A percentile compares a stretch with the other conserved stretches of the same genome.
Evolutionary conservation across 2,888 invertebrate species (phyloP).

Genomic region (Aphelenchoides bicaudatus): DNA sequence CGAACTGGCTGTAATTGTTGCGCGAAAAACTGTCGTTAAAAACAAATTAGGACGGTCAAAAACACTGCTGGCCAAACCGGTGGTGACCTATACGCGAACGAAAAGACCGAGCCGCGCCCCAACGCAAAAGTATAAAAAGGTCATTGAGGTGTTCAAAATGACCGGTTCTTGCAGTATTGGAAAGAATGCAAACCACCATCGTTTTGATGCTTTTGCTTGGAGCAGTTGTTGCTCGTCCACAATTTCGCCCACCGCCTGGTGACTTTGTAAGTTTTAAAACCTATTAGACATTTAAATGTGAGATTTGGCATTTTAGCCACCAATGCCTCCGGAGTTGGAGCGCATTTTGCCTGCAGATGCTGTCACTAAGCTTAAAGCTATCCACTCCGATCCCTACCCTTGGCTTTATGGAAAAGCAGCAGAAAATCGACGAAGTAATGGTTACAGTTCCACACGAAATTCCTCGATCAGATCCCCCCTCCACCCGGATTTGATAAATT

Average conservation of each 20-base stretch:
- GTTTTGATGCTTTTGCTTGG: background rate
- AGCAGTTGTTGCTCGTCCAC: background rate
- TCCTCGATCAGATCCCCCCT: constrained; percentile 47
- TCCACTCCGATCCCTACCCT: constrained; percentile 44
- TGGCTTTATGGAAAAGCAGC: constrained; percentile 43
- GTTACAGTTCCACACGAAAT: constrained; percentile 49
- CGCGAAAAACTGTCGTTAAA: too few species aligned
- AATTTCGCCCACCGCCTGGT: constrained; percentile 11
- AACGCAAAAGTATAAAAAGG: too few species aligned
- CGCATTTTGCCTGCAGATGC: constrained; percentile 48
- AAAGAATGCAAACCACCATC: too few species aligned
- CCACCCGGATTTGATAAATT: constrained; percentile 53
- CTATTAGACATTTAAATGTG: background rate
- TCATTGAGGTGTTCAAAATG: too few species aligned
- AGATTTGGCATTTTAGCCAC: constrained; percentile 31
- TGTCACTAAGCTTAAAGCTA: constrained; percentile 44
- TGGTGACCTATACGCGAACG: too few species aligned
- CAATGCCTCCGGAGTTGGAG: constrained; percentile 51
- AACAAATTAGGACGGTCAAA: too few species aligned
- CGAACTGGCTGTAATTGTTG: too few species aligned
- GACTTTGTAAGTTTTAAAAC: constrained; percentile 7
- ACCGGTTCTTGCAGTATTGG: too few species aligned
- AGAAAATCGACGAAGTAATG: constrained; percentile 52
- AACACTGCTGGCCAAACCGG: too few species aligned
- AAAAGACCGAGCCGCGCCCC: too few species aligned